Evolutionary conservation across 2,888 invertebrate species (phyloP).

Genomic region (Cryptocephalus primarius): DNA sequence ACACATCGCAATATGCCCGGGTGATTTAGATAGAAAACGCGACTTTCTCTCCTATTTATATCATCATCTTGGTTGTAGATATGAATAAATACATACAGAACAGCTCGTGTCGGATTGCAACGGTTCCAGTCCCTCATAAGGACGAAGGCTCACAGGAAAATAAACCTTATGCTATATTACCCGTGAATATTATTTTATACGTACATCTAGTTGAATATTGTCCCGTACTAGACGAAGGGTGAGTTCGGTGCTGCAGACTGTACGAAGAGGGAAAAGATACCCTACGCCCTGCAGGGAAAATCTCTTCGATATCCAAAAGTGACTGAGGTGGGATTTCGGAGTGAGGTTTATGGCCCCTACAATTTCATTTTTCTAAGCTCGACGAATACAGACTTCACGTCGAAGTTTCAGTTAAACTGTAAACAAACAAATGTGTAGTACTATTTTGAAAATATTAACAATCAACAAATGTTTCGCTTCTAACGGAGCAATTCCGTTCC

Average conservation of each 20-base stretch:
- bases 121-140: not conserved
- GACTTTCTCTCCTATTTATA: conserved; percentile 34
- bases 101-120: conserved; percentile 10
- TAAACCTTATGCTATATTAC: too few relatives aligned
- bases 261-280: conserved; percentile 2
- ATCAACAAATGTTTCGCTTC: too few relatives aligned
- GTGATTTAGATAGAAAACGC: conserved; percentile 37
- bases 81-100: conserved; percentile 33
- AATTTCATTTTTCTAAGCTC: conserved; percentile 6
- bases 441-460: too few relatives aligned
- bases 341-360: conserved; percentile 13
- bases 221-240: too few relatives aligned
- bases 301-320: conserved; percentile 10
- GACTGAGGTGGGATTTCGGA: conserved; percentile 9
- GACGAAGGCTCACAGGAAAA: too few relatives aligned
- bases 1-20: conserved; percentile 33
- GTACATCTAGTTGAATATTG: too few relatives aligned
- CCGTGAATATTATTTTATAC: too few relatives aligned
- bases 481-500: too few relatives aligned
- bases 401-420: too few relatives aligned
- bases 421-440: too few relatives aligned
- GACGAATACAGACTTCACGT: too few relatives aligned
- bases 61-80: conserved; percentile 35
- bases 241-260: too few relatives aligned
- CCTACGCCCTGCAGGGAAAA: conserved; percentile 13